phyloP scores from a whole-genome alignment of 1,140 invertebrate species.

The Camponotus floridanus region DNA sequence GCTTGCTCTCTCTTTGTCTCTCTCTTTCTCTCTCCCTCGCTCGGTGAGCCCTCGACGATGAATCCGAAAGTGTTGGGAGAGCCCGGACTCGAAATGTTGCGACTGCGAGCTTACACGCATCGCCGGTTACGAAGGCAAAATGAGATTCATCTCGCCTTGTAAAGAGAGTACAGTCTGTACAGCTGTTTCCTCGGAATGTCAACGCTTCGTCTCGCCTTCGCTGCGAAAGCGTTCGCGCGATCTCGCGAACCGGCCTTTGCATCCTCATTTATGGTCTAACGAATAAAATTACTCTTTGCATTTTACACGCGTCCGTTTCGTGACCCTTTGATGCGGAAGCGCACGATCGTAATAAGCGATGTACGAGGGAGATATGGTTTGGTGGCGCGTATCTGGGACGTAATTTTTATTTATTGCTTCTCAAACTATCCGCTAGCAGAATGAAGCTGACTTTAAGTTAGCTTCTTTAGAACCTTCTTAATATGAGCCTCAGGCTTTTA shows the following conservation, averaged over 20 bases:
- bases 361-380: not conserved
- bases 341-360: conserved; percentile 23
- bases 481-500: not conserved
- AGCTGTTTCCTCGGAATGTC: not conserved
- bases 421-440: not conserved
- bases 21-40: not conserved
- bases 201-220: not conserved
- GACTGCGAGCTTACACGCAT: conserved; percentile 65
- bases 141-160: conserved; percentile 33
- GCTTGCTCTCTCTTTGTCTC: not conserved
- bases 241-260: conserved; percentile 16
- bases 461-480: not conserved
- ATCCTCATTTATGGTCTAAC: not conserved
- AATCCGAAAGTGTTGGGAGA: conserved; percentile 49
- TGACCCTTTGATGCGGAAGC: not conserved
- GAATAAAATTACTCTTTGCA: conserved; percentile 25
- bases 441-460: not conserved
- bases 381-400: not conserved
- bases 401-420: conserved; percentile 21
- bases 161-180: conserved; percentile 7
- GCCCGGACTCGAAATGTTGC: conserved; percentile 52
- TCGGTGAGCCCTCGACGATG: conserved; percentile 39
- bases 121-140: conserved; percentile 57
- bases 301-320: not conserved
- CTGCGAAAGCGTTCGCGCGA: not conserved